phyloP scores from a whole-genome alignment of 2,888 invertebrate genomes.

The Trilocha varians region DNA sequence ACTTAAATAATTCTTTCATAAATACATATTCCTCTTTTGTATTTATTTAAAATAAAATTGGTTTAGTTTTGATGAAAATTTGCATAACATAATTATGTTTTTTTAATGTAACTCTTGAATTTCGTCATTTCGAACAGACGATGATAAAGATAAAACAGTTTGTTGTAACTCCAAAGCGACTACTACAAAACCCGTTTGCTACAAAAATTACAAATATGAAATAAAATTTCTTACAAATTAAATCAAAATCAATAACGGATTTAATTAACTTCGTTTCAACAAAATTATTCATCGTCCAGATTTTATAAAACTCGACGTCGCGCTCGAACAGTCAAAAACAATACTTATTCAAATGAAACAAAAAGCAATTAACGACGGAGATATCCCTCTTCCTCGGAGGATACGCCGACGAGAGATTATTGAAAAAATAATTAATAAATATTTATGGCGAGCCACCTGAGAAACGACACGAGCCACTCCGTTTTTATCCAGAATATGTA shows the following conservation, averaged over 20 bases:
- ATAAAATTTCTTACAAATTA: constrained; percentile 20
- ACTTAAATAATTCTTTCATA: constrained; percentile 29
- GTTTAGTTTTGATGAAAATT: too few species aligned
- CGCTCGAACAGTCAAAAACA: constrained; percentile 70
- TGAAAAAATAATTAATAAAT: constrained; percentile 75
- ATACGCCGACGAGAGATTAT: constrained; percentile 66
- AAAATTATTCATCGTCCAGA: constrained; percentile 61
- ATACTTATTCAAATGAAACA: constrained; percentile 74
- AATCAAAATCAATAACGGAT: constrained; percentile 39
- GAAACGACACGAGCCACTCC: constrained; percentile 53
- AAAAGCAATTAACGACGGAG: constrained; percentile 71
- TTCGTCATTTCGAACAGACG: too few species aligned
- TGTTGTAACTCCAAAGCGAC: too few species aligned
- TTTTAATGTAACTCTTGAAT: too few species aligned
- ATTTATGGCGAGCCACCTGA: constrained; percentile 71
- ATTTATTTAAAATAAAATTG: too few species aligned
- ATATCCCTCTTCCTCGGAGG: constrained; percentile 65
- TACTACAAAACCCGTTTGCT: too few species aligned
- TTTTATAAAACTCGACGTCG: constrained; percentile 57
- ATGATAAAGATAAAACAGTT: too few species aligned
- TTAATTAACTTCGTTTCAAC: constrained; percentile 47
- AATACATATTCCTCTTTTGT: too few species aligned
- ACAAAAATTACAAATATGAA: constrained; percentile 12
- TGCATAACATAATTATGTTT: too few species aligned
- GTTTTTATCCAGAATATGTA: constrained; percentile 62